Conservation (phyloP, 2,888 invertebrate genomes). For the Tetramorium bicarinatum region DNA sequence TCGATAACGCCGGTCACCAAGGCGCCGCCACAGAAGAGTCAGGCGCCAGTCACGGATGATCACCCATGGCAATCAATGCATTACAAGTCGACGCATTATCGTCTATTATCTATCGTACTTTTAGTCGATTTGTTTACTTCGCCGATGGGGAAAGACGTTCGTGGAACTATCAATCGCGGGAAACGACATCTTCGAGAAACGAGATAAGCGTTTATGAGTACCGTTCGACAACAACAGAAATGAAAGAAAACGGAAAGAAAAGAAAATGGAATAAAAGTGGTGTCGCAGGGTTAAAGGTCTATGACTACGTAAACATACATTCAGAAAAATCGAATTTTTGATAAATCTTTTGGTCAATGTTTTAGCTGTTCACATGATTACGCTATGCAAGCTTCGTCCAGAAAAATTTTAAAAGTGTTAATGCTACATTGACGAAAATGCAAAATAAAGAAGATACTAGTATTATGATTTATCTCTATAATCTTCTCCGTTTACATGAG, state of each 20-base stretch:
- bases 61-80: neutral
- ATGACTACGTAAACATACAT: neutral
- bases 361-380: neutral
- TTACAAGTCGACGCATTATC: neutral
- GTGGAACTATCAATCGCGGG: neutral
- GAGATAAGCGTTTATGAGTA: conserved; percentile 9
- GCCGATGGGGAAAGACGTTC: neutral
- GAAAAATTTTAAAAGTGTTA: neutral
- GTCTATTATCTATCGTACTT: neutral
- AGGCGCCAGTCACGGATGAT: neutral
- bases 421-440: neutral
- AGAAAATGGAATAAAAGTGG: neutral
- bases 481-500: neutral
- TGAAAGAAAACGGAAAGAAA: neutral
- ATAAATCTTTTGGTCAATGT: neutral
- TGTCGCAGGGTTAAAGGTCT: conserved; percentile 13
- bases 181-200: neutral
- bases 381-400: neutral
- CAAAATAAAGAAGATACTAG: neutral
- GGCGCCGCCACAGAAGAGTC: neutral
- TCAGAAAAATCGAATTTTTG: neutral
- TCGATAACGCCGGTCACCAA: neutral
- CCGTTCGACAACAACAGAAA: conserved; percentile 17
- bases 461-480: neutral
- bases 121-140: neutral